Evolutionary conservation across 2,797 vertebrate genomes (phyloP).

Genomic region (Gila robusta): DNA sequence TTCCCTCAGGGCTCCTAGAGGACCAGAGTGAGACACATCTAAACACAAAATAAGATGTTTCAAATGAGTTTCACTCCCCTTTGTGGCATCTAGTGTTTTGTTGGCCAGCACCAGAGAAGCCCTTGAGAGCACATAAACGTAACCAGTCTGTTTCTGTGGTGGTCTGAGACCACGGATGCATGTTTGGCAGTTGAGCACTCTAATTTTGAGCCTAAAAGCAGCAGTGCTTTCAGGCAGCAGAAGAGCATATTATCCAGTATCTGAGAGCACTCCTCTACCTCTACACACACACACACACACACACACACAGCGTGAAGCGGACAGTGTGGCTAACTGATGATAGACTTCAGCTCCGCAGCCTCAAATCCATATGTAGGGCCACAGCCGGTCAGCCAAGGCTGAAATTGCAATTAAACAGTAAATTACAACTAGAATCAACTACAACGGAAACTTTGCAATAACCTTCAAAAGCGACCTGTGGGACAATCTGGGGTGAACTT

Average conservation of each 20-base stretch:
- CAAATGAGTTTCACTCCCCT: constrained; percentile 46
- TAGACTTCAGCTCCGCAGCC: constrained; percentile 36
- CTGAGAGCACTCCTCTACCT: constrained; percentile 43
- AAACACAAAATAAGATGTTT: constrained; percentile 45
- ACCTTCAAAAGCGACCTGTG: constrained; percentile 26
- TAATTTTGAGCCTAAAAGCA: constrained; percentile 52
- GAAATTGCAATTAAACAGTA: constrained; percentile 52
- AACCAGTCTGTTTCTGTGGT: constrained; percentile 48
- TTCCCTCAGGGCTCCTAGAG: constrained; percentile 40
- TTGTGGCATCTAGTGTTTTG: constrained; percentile 40
- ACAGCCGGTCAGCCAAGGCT: constrained; percentile 47
- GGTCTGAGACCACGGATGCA: constrained; percentile 49
- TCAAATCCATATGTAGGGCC: constrained; percentile 47
- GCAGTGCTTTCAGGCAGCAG: constrained; percentile 46
- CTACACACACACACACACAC: constrained; percentile 15
- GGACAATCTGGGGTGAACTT: neutral
- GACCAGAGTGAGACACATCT: constrained; percentile 31
- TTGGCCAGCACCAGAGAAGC: constrained; percentile 19
- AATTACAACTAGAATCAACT: constrained; percentile 27
- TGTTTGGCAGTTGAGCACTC: constrained; percentile 50
- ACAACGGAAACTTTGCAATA: constrained; percentile 8
- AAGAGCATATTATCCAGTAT: constrained; percentile 44
- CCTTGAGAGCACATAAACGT: constrained; percentile 43
- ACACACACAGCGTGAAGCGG: neutral
- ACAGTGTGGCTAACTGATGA: constrained; percentile 39